Percentiles rank a stretch among this genome's conserved stretches.
Conservation (phyloP, 2,797 vertebrate species). For the Anas bernieri region DNA sequence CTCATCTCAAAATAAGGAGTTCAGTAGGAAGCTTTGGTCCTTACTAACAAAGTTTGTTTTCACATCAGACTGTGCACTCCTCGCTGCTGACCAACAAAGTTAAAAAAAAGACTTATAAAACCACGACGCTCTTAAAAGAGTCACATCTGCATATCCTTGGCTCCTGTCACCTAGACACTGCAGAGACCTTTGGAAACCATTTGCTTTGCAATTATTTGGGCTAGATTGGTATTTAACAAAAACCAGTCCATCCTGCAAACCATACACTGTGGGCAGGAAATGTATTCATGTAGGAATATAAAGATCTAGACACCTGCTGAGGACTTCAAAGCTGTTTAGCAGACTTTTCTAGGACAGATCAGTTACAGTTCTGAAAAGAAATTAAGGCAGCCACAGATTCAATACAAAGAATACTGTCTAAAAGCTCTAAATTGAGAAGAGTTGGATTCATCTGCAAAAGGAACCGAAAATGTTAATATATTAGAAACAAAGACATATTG, state of each 20-base stretch:
- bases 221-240: background rate
- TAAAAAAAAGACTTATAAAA: background rate
- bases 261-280: background rate
- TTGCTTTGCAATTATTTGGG: background rate
- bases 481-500: background rate
- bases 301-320: background rate
- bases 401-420: background rate
- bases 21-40: background rate
- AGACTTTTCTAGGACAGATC: conserved; percentile 2
- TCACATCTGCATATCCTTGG: background rate
- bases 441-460: background rate
- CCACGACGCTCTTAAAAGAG: background rate
- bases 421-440: background rate
- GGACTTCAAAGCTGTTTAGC: conserved; percentile 1
- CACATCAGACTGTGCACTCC: background rate
- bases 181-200: background rate
- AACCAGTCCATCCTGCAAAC: background rate
- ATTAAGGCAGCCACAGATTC: background rate
- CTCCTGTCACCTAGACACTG: background rate
- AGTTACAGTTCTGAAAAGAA: background rate
- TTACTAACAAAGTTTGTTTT: background rate
- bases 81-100: background rate
- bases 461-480: background rate
- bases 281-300: background rate
- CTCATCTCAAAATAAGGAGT: background rate